A percentile compares a stretch with the other conserved stretches of the same genome.
Conservation (phyloP, 2,888 invertebrate species). For the Drosophila anomelani region DNA sequence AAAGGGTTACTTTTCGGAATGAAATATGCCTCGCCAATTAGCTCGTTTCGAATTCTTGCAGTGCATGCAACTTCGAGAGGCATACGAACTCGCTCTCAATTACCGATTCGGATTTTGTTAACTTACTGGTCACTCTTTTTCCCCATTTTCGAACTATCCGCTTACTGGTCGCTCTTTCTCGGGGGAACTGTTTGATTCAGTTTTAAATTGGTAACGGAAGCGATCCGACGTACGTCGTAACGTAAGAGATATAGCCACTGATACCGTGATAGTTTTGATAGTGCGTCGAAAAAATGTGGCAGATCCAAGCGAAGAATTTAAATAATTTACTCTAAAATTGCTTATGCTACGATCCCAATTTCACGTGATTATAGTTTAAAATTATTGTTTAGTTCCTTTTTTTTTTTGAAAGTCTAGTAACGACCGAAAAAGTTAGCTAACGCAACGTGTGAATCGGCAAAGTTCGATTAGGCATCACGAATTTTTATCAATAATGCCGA, state of each 20-base stretch:
- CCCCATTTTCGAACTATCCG: no score
- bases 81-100: no score
- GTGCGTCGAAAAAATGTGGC: constrained; percentile 2
- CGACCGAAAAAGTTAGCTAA: background rate
- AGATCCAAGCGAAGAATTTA: background rate
- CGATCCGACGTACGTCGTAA: background rate
- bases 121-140: no score
- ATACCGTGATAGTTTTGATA: background rate
- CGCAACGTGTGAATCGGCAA: background rate
- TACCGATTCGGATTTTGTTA: no score
- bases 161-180: no score
- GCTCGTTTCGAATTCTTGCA: no score
- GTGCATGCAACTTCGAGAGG: no score
- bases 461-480: constrained; percentile 2
- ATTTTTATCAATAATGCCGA: constrained; percentile 1
- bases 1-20: no score
- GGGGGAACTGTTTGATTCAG: no score
- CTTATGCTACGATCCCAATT: background rate
- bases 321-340: background rate
- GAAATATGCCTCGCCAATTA: no score
- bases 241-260: background rate
- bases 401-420: background rate
- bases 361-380: background rate
- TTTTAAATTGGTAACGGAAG: no score
- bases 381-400: background rate